Conservation (phyloP, 1,140 invertebrate genomes). For the Eulimnadia texana region DNA sequence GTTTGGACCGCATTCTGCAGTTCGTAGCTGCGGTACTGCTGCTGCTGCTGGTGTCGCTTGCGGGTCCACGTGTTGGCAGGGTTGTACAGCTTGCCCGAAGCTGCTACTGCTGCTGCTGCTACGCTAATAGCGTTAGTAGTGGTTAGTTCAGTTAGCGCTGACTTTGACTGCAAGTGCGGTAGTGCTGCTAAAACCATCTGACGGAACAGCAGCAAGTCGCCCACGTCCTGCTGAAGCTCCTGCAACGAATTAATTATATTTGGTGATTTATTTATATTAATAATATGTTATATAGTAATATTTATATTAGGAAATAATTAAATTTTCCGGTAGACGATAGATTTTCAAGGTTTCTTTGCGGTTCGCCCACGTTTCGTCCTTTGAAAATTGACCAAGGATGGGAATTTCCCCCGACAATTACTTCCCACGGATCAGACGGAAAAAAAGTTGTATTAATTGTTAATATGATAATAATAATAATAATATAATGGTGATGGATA, state of each 20-base stretch:
- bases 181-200: slow-evolving; percentile 81
- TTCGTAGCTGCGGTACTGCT: neutral
- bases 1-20: neutral
- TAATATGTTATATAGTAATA: no score
- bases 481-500: no score
- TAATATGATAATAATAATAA: no score
- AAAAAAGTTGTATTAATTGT: no score
- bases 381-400: no score
- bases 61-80: neutral
- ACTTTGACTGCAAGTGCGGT: slow-evolving; percentile 50
- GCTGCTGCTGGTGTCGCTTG: neutral
- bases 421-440: no score
- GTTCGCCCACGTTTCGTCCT: no score
- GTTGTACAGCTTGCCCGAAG: neutral
- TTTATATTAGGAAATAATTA: no score
- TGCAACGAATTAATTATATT: slow-evolving; percentile 26
- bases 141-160: neutral
- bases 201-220: slow-evolving; percentile 69
- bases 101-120: neutral
- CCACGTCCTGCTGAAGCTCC: slow-evolving; percentile 81
- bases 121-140: neutral
- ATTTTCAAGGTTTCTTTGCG: no score
- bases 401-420: no score
- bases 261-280: no score
- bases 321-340: no score